A percentile compares a stretch with the other conserved stretches of the same genome.
phyloP scores from a whole-genome alignment of 2,113 vertebrate species.

The Rutilus rutilus region DNA sequence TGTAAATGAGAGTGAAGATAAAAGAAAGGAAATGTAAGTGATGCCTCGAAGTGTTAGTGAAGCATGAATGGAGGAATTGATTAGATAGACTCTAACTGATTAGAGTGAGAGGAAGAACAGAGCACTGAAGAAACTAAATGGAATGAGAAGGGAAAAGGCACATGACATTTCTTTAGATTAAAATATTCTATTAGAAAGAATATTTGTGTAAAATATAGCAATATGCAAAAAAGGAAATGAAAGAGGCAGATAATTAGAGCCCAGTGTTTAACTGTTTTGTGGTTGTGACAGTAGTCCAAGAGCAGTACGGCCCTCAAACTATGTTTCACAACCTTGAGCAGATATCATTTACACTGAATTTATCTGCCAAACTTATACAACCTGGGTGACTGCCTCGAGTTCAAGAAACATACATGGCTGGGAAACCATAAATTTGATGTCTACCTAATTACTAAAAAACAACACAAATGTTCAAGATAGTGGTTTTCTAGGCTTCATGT shows the following conservation, averaged over 20 bases:
- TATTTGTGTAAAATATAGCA: not conserved
- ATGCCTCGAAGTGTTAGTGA: conserved; percentile 1
- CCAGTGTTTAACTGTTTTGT: not conserved
- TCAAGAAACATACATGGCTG: not conserved
- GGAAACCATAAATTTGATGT: too few species aligned
- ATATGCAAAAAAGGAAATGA: not conserved
- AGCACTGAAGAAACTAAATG: not conserved
- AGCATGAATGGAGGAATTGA: not conserved
- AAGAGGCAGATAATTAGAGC: not conserved
- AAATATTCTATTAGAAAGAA: not conserved
- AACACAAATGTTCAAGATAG: not conserved
- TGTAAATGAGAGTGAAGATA: not conserved
- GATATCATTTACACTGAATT: not conserved
- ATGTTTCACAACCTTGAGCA: not conserved
- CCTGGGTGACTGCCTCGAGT: not conserved
- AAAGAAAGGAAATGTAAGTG: conserved; percentile 16
- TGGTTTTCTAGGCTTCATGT: not conserved
- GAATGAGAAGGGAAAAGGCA: not conserved
- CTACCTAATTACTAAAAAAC: not conserved
- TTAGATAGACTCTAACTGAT: conserved; percentile 4
- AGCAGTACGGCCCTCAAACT: not conserved
- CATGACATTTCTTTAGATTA: not conserved
- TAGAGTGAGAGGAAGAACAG: not conserved
- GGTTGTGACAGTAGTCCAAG: not conserved
- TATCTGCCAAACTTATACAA: not conserved